These are phyloP conservation scores for Nezara viridula DNA, from an alignment of 2,888 invertebrate genomes.

Conservation along the genomic window DNA sequence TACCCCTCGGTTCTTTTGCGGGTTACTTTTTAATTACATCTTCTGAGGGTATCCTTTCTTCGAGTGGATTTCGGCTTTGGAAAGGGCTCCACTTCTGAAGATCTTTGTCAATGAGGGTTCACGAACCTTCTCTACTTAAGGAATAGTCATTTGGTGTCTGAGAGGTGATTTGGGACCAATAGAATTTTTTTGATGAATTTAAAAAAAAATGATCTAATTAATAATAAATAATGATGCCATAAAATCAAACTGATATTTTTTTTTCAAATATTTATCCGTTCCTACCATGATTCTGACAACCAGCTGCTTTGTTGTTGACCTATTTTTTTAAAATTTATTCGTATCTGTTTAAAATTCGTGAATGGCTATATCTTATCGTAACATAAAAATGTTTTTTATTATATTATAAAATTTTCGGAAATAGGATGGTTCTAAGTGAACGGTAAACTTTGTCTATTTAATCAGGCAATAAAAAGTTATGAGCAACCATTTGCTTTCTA, in stretches of 20 bases:
- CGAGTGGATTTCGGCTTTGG: background rate
- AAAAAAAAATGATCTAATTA: background rate
- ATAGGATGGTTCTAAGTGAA: too few relatives aligned
- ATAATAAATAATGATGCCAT: background rate
- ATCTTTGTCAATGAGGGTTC: background rate
- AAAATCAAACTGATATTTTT: background rate
- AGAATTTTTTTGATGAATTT: background rate
- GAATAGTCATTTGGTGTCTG: background rate
- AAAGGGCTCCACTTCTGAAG: background rate
- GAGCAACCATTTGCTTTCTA: too few relatives aligned
- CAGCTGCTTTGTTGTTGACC: too few relatives aligned
- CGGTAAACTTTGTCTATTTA: too few relatives aligned
- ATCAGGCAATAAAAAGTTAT: too few relatives aligned
- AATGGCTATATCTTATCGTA: too few relatives aligned
- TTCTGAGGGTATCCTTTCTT: background rate
- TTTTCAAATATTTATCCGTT: too few relatives aligned
- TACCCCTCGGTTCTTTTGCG: background rate
- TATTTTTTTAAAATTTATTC: too few relatives aligned
- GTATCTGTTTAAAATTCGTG: too few relatives aligned
- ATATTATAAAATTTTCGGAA: too few relatives aligned
- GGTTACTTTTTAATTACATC: constrained; percentile 31
- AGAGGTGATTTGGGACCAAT: background rate
- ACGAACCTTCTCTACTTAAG: background rate
- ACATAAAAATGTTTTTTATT: too few relatives aligned
- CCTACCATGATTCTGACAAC: too few relatives aligned